Conservation (phyloP, 2,797 vertebrate species). For the Clarias pachynema region DNA sequence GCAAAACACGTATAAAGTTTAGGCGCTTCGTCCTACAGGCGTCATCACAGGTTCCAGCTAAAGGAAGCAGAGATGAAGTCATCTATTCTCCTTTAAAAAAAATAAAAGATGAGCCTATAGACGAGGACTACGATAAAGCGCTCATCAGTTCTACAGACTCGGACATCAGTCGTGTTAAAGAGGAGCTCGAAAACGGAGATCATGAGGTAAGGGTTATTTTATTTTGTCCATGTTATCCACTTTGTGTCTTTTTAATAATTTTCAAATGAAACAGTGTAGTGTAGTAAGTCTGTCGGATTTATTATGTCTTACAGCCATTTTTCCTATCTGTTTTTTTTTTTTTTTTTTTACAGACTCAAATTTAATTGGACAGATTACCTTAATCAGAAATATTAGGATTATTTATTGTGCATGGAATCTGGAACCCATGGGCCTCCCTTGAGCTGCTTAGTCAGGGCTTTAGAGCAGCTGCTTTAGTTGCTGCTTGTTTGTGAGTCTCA, state of each 20-base stretch:
- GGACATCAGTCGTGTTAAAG: slow-evolving; percentile 82
- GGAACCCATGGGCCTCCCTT: no score
- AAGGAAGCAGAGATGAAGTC: slow-evolving; percentile 2
- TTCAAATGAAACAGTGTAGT: background rate
- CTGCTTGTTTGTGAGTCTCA: no score
- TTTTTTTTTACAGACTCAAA: no score
- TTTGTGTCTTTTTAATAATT: background rate
- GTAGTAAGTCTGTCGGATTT: background rate
- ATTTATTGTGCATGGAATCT: no score
- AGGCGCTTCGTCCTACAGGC: background rate
- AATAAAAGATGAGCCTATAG: slow-evolving; percentile 98
- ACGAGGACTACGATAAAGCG: slow-evolving; percentile 95
- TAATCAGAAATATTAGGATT: no score
- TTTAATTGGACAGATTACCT: no score
- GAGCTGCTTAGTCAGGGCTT: no score
- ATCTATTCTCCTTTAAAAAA: slow-evolving; percentile 66
- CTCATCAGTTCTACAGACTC: slow-evolving; percentile 81
- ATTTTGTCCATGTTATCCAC: background rate
- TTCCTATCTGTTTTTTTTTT: no score
- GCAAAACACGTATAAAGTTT: background rate
- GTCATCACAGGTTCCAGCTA: slow-evolving; percentile 1
- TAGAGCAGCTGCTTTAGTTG: no score
- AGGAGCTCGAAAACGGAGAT: slow-evolving; percentile 85
- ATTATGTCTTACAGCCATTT: no score
- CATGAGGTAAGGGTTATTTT: slow-evolving; percentile 77